Base-by-base conservation (phyloP, 2,888 invertebrate species). In the Ornithoptera alexandrae region DNA sequence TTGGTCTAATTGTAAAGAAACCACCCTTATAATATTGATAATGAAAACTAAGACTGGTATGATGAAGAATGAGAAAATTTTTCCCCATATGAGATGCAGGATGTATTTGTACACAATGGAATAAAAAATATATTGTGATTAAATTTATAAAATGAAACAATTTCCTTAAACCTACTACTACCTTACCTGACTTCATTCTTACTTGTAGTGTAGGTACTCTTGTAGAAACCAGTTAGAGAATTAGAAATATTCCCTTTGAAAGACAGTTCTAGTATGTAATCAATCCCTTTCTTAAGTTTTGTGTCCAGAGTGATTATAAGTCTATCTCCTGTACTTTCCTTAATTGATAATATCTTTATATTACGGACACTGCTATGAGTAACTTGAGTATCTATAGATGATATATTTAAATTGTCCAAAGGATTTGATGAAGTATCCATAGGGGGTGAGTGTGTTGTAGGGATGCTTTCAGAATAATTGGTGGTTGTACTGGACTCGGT, bases 211-310 rank as follows among this genome's bases (percentile, higher is more conserved):
- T 96, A 96, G 60, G 93, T 93, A 75, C 94, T 95, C 77, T 94
- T 93, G 79, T 96, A 96, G 79, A 96, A 95, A 65, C 96, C 96
- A 63, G 91, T 93, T 71, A 95, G 83, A 2, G 94, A 90, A 77
- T 95, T 93, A n/a, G 93, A 93, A 36, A 95, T 93, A 24, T 78
- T 81, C 17, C 94, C 95, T 17, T 82, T 80, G 77, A 94, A 95
- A 2, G 93, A 87, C 17, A 95, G 78, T 75, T 93, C 89, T 36
- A 95, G 78, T 0, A 90, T 93, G 72, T 95, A 95, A 77, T 93
- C 93, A 15, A 92, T 86, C 50, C 88, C 83, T 7, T 88, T 81
- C 75, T 89, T 86, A 36, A 94, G 81, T 0, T 86, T 74, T 6
- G 91, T 81, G 22, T 84, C 90, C 59, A 92, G 72, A 4, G 79